Evolutionary conservation across 2,797 vertebrate species (phyloP), one percentile per base, ranked within the genome.

Genomic region (Lacerta bilineata): DNA sequence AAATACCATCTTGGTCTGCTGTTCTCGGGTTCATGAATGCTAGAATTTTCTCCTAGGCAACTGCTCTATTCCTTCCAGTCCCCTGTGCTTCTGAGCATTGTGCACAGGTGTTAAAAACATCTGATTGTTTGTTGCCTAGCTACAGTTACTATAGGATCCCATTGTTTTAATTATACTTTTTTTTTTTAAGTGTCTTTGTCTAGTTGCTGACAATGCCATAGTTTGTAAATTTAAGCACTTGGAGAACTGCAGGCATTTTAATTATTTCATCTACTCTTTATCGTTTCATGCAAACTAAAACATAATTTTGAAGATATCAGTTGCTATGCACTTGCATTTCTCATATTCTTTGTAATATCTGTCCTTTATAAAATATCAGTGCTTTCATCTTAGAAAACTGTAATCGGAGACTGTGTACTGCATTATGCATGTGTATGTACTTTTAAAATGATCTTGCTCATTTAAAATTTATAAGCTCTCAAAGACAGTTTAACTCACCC

Each of bases 381-480:
- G 17, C 29, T 76, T n/a, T 61, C n/a, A 33, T 33, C 17, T 74
- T 87, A 64, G 39, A 83, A 66, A 83, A 77, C 7, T 41, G 72
- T 29, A 88, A 71, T 55, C 2, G 9, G 61, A 88, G 41, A 29
- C 8, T 68, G n/a, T 50, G 7, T 66, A 68, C 43, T 87, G 61
- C 15, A 77, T 88, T 55, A 55, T 82, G 69, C 39, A 50, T 75
- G 59, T 79, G 41, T 75, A 27, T 41, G 39, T 68, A 39, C 39
- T 77, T 50, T 87, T 36, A 66, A 87, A 83, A 18, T 33, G 39
- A 27, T 33, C 41, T 11, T 55, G n/a, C 29, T 77, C 80, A 83
- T 88, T 85, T 83, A 83, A 88, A 76, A 83, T 83, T 46, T 68
- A 87, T 77, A 66, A 83, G 59, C 25, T 76, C 74, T 88, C n/a